Base-by-base conservation (phyloP, 2,888 invertebrate genomes). In the Lycia hirtaria region DNA sequence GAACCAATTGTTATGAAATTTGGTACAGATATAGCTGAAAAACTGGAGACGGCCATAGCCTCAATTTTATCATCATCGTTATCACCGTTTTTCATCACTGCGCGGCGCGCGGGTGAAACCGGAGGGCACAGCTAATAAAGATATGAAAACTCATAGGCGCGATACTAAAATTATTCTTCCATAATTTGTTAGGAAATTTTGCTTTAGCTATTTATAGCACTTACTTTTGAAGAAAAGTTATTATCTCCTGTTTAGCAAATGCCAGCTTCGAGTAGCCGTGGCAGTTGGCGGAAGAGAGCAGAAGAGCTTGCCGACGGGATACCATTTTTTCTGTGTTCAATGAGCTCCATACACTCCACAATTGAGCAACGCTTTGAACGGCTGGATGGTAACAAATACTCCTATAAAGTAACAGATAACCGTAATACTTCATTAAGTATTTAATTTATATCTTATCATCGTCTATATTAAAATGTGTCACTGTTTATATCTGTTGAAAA, bases 281-380 rank as follows among this genome's bases (percentile, higher is more conserved):
- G 37, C 96, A 93, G 68, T 93, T 93, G 0, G 96, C 96, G 10
- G 95, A 95, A 3, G 96, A 96, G 14, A 96, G 81, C 54, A 96
- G 80, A 44, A 96, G 80, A 28, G 95, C 83, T 78, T 94, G 93
- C 61, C 93, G 82, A 62, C 59, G 59, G n/a, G 77, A 65, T 47
- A 19, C 44, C 64, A 62, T 65, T 54, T 32, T 50, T n/a, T 15
- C 28, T 17, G 17, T 17, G 28, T 7, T 41, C n/a, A 28, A 20
- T 7, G 19, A 7, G 12, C 40, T 54, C 12, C 24, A 26, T 7
- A 40, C 10, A 10, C 40, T 54, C 12, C 24, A 26, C 10, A 40
- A n/a, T 32, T 32, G 30, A 5, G 6, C 20, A 41, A 22, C 44
- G 19, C 17, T 47, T 10, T 7, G 14, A 26, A 15, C 35, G 30